Evolutionary conservation across 2,888 invertebrate genomes (phyloP).

Genomic region (Sarcophaga caerulescens): DNA sequence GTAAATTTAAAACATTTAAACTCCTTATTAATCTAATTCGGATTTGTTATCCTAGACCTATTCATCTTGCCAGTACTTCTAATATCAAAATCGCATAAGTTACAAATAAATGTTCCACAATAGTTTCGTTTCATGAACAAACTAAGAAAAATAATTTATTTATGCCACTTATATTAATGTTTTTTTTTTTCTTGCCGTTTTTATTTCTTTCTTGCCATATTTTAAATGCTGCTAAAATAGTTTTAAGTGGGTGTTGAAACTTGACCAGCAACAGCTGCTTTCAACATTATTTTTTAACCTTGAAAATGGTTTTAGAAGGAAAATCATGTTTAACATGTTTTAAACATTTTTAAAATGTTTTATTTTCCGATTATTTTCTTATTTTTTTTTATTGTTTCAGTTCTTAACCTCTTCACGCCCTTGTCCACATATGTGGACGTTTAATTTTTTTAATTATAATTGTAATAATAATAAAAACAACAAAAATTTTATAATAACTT

Average conservation of each 20-base stretch:
- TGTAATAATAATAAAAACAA: too few relatives aligned
- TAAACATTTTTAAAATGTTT: slow-evolving; percentile 26
- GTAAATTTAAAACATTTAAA: too few relatives aligned
- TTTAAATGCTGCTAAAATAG: not conserved
- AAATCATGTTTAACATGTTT: slow-evolving; percentile 33
- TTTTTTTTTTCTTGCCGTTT: not conserved
- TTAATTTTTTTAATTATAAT: too few relatives aligned
- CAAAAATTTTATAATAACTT: too few relatives aligned
- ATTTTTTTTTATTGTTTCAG: not conserved
- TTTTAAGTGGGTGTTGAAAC: slow-evolving; percentile 32
- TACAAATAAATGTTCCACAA: not conserved
- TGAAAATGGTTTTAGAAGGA: slow-evolving; percentile 35
- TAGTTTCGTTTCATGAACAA: not conserved
- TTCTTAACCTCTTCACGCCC: too few relatives aligned
- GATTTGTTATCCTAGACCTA: too few relatives aligned
- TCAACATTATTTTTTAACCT: slow-evolving; percentile 37
- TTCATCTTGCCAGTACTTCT: too few relatives aligned
- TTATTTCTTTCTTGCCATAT: slow-evolving; percentile 7
- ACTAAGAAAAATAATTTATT: slow-evolving; percentile 25
- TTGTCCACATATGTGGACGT: too few relatives aligned
- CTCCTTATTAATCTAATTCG: too few relatives aligned
- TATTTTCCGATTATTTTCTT: not conserved
- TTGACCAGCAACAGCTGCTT: slow-evolving; percentile 52
- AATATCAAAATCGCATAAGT: not conserved
- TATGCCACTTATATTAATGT: slow-evolving; percentile 1